Evolutionary conservation across 2,888 invertebrate genomes (phyloP).

Genomic region (Merodon equestris): DNA sequence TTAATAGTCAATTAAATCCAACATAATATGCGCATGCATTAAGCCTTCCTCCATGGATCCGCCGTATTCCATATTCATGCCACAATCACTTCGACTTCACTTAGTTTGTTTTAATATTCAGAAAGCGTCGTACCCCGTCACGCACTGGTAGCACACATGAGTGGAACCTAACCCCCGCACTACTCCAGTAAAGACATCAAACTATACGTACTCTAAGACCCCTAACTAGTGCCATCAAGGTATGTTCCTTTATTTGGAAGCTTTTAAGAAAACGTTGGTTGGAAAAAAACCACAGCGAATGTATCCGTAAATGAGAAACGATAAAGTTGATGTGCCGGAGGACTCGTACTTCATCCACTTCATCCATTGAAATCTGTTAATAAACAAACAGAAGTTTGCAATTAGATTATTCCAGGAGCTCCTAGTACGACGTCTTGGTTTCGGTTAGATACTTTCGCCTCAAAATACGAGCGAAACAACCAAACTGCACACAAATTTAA

Average conservation of each 20-base stretch:
- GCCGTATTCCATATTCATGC: too few relatives aligned
- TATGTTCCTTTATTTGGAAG: too few relatives aligned
- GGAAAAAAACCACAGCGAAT: constrained; percentile 38
- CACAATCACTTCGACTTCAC: too few relatives aligned
- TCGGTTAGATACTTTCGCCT: constrained; percentile 13
- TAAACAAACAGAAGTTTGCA: constrained; percentile 69
- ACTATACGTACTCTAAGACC: constrained; percentile 35
- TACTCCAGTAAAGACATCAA: constrained; percentile 12
- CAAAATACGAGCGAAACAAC: constrained; percentile 20
- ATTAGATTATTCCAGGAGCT: constrained; percentile 63
- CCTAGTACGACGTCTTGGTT: too few relatives aligned
- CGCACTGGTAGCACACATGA: constrained; percentile 19
- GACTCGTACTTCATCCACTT: constrained; percentile 21
- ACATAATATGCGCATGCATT: constrained; percentile 64
- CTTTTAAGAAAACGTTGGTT: constrained; percentile 60
- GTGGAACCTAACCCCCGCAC: constrained; percentile 7
- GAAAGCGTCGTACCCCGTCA: constrained; percentile 43
- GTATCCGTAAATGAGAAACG: constrained; percentile 66
- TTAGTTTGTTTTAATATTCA: constrained; percentile 57
- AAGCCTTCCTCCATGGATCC: constrained; percentile 20
- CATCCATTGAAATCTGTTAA: constrained; percentile 68
- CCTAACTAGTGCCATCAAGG: neutral
- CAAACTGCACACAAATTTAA: constrained; percentile 66
- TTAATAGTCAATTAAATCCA: constrained; percentile 68
- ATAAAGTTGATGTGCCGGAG: constrained; percentile 66